Percentiles rank a stretch among this genome's conserved stretches.
These are phyloP conservation scores for Percopsis omiscomaycus DNA, from an alignment of 2,797 vertebrate species.

Conservation along the genomic window DNA sequence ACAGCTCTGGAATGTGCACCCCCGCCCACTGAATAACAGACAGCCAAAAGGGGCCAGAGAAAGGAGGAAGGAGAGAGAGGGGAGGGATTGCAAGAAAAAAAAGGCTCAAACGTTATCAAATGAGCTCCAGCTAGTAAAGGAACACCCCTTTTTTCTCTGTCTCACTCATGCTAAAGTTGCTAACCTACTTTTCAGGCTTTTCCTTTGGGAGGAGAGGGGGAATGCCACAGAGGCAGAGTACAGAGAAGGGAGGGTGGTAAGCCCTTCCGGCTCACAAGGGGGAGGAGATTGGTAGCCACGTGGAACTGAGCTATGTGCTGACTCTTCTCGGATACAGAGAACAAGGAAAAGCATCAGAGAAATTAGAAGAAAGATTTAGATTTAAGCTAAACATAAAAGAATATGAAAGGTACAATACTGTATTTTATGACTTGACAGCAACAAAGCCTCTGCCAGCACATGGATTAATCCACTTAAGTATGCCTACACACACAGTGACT, in stretches of 20 bases:
- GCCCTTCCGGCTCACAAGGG: slow-evolving; percentile 66
- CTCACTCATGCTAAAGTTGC: slow-evolving; percentile 16
- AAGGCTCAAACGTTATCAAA: slow-evolving; percentile 55
- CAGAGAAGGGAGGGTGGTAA: slow-evolving; percentile 48
- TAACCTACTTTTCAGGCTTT: slow-evolving; percentile 11
- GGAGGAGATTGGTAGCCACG: slow-evolving; percentile 78
- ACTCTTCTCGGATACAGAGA: slow-evolving; percentile 47
- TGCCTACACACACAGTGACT: too few relatives aligned
- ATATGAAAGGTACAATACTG: too few relatives aligned
- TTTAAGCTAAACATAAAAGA: slow-evolving; percentile 1
- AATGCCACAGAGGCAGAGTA: slow-evolving; percentile 10
- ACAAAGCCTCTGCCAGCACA: too few relatives aligned
- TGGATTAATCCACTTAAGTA: too few relatives aligned
- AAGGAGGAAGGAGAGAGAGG: slow-evolving; percentile 49
- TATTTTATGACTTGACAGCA: too few relatives aligned
- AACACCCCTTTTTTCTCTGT: slow-evolving; percentile 46
- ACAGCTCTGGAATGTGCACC: slow-evolving; percentile 77
- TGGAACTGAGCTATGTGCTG: slow-evolving; percentile 78
- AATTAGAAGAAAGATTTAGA: not conserved
- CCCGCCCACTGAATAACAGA: slow-evolving; percentile 72
- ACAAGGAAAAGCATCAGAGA: slow-evolving; percentile 1
- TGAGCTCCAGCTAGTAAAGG: slow-evolving; percentile 47
- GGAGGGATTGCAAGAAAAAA: slow-evolving; percentile 35
- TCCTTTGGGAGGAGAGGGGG: slow-evolving; percentile 4
- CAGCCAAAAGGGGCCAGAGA: slow-evolving; percentile 64